Base-by-base conservation (phyloP, 2,888 invertebrate genomes). In the Crossocerus cetratus region DNA sequence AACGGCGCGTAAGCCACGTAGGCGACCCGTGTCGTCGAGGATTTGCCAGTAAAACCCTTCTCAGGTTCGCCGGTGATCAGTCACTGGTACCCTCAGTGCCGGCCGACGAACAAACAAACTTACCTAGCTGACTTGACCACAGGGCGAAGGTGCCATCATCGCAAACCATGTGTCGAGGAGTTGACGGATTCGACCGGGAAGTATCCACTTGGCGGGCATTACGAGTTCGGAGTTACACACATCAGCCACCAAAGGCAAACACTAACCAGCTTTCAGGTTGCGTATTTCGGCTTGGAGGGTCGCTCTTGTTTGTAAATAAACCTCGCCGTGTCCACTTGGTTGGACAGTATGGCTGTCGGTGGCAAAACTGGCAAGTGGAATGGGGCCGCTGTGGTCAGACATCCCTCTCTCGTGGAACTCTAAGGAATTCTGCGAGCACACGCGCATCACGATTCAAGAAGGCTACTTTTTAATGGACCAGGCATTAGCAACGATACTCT, bases 21-120 rank as follows among this genome's bases (percentile, higher is more conserved):
- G 80, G 72, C 77, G 79, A 84, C 84, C 85, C 85, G 77, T 84
- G 85, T 84, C 85, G 81, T 82, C 84, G 74, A 80, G 83, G 85
- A 82, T 84, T 84, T 80, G 74, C 78, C 67, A 56, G 44, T 74
- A 49, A 72, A 77, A 76, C 80, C 82, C 84, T 85, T 79, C 82
- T 79, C 75, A 82, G 73, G 78, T 80, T 83, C 78, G 68, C 75
- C 64, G 80, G 83, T 80, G 80, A 85, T 85, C 84, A 81, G 77
- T 84, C 84, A 85, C 79, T 57, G 69, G 71, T 74, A 73, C 75
- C 82, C 76, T 73, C 67, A 58, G 69, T 68, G 73, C 60, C 58
- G 66, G 66, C 57, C 65, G 68, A 66, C 69, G 74, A 74, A 74
- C 78, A 79, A 83, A 84, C 80, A 83, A 80, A 84, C 78, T 75